Percentiles rank a stretch among this genome's conserved stretches.
These are phyloP conservation scores for Coryphaenoides rupestris DNA, from an alignment of 2,113 vertebrate species.

Conservation along the genomic window DNA sequence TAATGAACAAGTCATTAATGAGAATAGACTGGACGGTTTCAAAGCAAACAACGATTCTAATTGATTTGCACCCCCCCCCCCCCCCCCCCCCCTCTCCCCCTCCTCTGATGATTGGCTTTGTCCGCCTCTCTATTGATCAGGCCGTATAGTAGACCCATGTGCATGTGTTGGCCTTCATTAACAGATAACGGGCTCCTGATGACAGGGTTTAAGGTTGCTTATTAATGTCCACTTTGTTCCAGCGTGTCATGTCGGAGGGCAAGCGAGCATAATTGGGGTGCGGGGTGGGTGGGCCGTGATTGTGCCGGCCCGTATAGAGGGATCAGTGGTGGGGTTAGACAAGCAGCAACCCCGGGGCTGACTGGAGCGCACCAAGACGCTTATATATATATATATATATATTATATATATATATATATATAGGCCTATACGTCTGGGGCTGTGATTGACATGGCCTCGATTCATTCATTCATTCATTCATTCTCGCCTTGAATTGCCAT, in stretches of 20 bases:
- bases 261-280: conserved; percentile 91
- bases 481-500: conserved; percentile 56
- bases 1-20: conserved; percentile 99
- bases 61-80: conserved; percentile 95
- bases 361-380: conserved; percentile 77
- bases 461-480: conserved; percentile 49
- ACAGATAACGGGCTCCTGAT: conserved; percentile 99
- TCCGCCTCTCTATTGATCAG: conserved; percentile 95
- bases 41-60: conserved; percentile 99
- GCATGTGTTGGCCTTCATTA: conserved; percentile 99
- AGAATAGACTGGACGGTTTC: conserved; percentile 96
- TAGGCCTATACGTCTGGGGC: too few species aligned
- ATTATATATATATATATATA: too few species aligned
- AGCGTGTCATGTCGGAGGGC: conserved; percentile 97
- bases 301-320: conserved; percentile 85
- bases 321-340: conserved; percentile 99
- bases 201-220: conserved; percentile 97
- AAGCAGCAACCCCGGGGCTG: conserved; percentile 91
- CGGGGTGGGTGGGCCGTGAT: conserved; percentile 98
- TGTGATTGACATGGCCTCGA: conserved; percentile 18
- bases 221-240: conserved; percentile 99
- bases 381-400: too few species aligned
- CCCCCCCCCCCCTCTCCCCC: too few species aligned
- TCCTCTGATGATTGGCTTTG: conserved; percentile 87
- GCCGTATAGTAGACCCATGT: conserved; percentile 89